Conservation (phyloP, 2,113 vertebrate species). For the Anthoscopus minutus region DNA sequence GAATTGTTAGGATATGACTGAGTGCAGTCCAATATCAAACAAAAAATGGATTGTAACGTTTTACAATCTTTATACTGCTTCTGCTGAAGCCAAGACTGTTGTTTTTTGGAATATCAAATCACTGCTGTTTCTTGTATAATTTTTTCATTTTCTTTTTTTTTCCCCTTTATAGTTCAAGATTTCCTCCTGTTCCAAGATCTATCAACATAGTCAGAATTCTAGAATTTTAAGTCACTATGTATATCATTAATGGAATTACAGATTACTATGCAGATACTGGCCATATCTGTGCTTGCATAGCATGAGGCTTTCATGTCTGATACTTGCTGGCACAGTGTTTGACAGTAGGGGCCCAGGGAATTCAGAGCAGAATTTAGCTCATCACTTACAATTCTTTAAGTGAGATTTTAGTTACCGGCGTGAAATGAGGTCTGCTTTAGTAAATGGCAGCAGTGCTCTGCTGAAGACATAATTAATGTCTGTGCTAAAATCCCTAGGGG, state of each 20-base stretch:
- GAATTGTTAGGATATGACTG: background rate
- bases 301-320: background rate
- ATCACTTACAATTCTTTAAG: background rate
- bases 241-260: background rate
- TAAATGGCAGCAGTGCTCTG: background rate
- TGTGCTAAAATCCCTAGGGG: background rate
- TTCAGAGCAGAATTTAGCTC: background rate
- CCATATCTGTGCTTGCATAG: background rate
- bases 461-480: background rate
- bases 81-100: background rate
- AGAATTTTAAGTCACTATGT: background rate
- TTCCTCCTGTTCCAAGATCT: background rate
- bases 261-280: background rate
- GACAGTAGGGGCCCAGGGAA: background rate
- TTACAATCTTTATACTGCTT: background rate
- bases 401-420: background rate
- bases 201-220: background rate
- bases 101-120: background rate
- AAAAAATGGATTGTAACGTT: background rate
- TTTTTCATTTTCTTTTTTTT: background rate
- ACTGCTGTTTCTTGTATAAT: background rate
- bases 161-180: fast-evolving
- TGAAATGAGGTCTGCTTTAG: background rate
- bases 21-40: background rate
- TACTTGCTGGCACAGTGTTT: background rate